Evolutionary conservation across 2,888 invertebrate species (phyloP).

Genomic region (Clusia tigrina): DNA sequence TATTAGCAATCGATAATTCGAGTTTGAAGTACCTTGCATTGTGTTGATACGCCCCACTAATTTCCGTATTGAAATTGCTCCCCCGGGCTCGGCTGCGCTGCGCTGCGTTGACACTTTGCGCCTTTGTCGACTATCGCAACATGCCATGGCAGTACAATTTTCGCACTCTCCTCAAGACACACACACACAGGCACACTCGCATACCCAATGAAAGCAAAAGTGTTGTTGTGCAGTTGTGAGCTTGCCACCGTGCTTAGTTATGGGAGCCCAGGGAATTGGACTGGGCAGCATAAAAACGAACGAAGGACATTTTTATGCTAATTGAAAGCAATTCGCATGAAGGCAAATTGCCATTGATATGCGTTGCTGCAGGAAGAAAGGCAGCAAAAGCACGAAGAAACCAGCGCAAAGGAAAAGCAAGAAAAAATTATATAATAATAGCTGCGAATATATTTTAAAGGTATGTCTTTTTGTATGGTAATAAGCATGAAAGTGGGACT

Average conservation of each 20-base stretch:
- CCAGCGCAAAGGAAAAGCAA: background rate
- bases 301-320: slow-evolving; percentile 59
- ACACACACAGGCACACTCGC: background rate
- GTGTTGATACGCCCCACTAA: background rate
- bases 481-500: too few relatives aligned
- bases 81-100: background rate
- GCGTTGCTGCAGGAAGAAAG: background rate
- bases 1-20: too few relatives aligned
- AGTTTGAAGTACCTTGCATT: too few relatives aligned
- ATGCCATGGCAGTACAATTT: background rate
- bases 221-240: background rate
- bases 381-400: too few relatives aligned
- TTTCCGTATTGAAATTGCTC: background rate
- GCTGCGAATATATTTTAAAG: background rate
- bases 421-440: background rate
- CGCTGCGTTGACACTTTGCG: too few relatives aligned
- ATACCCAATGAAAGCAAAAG: background rate
- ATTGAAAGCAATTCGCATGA: slow-evolving; percentile 58
- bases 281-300: slow-evolving; percentile 28
- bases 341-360: slow-evolving; percentile 48
- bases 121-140: background rate
- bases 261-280: slow-evolving; percentile 41
- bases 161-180: background rate
- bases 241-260: slow-evolving; percentile 37
- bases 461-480: too few relatives aligned